Conservation (phyloP, 2,797 vertebrate genomes). For the Astyanax mexicanus region DNA sequence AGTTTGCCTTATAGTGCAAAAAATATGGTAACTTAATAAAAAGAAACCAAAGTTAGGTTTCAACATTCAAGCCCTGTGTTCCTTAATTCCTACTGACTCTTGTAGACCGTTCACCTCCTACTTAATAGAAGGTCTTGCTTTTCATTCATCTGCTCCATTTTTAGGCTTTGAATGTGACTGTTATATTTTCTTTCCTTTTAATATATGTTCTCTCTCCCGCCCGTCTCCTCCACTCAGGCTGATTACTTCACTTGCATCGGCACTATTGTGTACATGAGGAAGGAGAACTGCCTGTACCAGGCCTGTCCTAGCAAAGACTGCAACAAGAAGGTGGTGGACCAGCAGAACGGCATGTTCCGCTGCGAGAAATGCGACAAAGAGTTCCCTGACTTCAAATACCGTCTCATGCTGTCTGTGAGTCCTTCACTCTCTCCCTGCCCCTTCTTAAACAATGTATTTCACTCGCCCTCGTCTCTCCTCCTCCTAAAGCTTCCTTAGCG, state of each 20-base stretch:
- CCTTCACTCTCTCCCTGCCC: not conserved
- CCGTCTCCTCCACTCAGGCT: constrained; percentile 73
- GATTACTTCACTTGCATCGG: constrained; percentile 93
- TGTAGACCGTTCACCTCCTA: too few species aligned
- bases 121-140: not conserved
- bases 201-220: not conserved
- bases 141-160: not conserved
- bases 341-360: constrained; percentile 94
- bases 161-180: not conserved
- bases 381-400: constrained; percentile 96
- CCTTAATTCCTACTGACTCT: too few species aligned
- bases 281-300: constrained; percentile 96
- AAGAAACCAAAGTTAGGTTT: too few species aligned
- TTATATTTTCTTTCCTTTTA: not conserved
- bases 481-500: not conserved
- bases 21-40: too few species aligned
- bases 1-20: too few species aligned
- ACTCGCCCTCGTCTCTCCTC: constrained; percentile 8
- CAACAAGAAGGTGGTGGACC: constrained; percentile 98
- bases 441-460: not conserved
- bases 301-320: constrained; percentile 94
- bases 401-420: constrained; percentile 95
- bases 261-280: constrained; percentile 91
- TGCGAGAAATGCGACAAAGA: constrained; percentile 97
- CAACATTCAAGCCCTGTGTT: too few species aligned